Conservation (phyloP, 2,113 vertebrate species). For the Neogobius melanostomus region DNA sequence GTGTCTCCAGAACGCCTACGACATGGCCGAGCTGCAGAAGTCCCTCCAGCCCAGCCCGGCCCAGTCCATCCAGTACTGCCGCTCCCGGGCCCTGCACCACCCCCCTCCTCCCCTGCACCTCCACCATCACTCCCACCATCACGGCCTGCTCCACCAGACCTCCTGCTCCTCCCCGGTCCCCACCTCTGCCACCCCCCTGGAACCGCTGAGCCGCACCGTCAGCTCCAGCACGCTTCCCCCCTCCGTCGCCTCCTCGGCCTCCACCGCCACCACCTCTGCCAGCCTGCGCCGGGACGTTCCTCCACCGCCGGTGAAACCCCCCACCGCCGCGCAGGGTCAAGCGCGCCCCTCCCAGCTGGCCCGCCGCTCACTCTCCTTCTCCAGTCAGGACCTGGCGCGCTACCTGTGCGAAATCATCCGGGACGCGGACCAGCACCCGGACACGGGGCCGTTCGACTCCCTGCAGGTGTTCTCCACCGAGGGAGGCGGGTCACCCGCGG, state of each 20-base stretch:
- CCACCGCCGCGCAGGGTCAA: slow-evolving; percentile 66
- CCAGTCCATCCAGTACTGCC: slow-evolving; percentile 75
- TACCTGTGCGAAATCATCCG: slow-evolving; percentile 79
- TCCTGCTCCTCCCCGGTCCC: slow-evolving; percentile 37
- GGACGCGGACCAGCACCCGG: slow-evolving; percentile 72
- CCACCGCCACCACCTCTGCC: slow-evolving; percentile 44
- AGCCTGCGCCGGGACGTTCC: slow-evolving; percentile 71
- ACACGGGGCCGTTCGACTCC: slow-evolving; percentile 75
- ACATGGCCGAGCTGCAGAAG: slow-evolving; percentile 89
- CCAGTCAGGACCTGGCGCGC: slow-evolving; percentile 74
- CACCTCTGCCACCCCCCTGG: slow-evolving; percentile 49
- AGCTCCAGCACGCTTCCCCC: slow-evolving; percentile 63
- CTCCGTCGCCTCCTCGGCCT: slow-evolving; percentile 43
- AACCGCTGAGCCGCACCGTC: slow-evolving; percentile 45
- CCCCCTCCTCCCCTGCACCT: slow-evolving; percentile 57
- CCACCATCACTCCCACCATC: slow-evolving; percentile 58
- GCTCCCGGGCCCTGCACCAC: slow-evolving; percentile 66
- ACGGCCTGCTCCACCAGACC: slow-evolving; percentile 62
- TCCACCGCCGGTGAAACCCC: slow-evolving; percentile 68
- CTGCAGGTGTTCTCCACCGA: slow-evolving; percentile 83
- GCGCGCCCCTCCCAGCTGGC: slow-evolving; percentile 56
- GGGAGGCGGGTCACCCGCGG: slow-evolving; percentile 78
- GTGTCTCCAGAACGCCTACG: slow-evolving; percentile 79
- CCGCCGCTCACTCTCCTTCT: slow-evolving; percentile 69
- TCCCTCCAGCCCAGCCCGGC: slow-evolving; percentile 82